Evolutionary conservation across 2,113 vertebrate species (phyloP).

Genomic region (Rhagologus leucostigma): DNA sequence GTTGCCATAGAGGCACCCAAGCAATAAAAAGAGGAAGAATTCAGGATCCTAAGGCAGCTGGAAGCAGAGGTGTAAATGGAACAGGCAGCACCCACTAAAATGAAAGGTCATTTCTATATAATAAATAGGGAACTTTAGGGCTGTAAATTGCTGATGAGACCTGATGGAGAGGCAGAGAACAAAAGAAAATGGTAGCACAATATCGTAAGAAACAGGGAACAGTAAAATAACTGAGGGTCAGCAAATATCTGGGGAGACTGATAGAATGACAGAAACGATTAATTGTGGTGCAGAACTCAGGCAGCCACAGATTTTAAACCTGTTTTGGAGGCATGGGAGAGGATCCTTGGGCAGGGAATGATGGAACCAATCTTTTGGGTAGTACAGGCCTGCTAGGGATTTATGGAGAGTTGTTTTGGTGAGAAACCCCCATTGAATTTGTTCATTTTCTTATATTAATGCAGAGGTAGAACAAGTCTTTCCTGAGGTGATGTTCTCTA

Average conservation of each 20-base stretch:
- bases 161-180: not conserved
- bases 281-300: not conserved
- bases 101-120: not conserved
- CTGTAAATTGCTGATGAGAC: not conserved
- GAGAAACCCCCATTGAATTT: not conserved
- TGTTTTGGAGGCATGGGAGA: not conserved
- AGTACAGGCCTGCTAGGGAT: fast-evolving
- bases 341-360: not conserved
- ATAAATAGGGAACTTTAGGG: not conserved
- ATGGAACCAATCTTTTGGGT: not conserved
- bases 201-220: not conserved
- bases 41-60: not conserved
- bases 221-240: not conserved
- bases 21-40: not conserved
- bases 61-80: not conserved
- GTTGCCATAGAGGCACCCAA: not conserved
- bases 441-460: not conserved
- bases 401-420: not conserved
- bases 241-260: not conserved
- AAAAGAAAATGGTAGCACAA: not conserved
- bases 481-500: not conserved
- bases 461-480: not conserved
- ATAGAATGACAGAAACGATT: not conserved
- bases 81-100: not conserved
- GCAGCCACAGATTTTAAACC: not conserved